phyloP scores from a whole-genome alignment of 2,113 vertebrate species.

The Lepus timidus region DNA sequence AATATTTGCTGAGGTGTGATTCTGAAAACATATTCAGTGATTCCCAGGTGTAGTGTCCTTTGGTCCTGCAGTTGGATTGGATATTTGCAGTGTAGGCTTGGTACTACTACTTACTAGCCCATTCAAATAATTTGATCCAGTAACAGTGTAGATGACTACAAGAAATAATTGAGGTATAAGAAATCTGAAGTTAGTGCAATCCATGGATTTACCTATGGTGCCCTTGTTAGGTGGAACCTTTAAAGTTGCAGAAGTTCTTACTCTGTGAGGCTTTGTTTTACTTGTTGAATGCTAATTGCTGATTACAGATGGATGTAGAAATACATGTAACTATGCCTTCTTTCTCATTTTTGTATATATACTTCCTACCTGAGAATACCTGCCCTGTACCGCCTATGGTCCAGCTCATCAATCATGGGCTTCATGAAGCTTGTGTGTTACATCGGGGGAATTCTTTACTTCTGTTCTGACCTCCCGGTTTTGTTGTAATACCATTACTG shows the following conservation, averaged over 20 bases:
- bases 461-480: background rate
- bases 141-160: background rate
- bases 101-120: background rate
- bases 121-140: constrained; percentile 31
- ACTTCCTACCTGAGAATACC: background rate
- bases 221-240: constrained; percentile 32
- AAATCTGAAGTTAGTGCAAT: constrained; percentile 49
- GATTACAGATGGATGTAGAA: background rate
- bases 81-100: constrained; percentile 7
- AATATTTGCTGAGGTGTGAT: background rate
- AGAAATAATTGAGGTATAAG: background rate
- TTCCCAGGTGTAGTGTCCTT: constrained; percentile 1
- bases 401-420: background rate
- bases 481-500: background rate
- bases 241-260: background rate
- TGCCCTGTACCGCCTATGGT: background rate
- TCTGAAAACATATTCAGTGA: constrained; percentile 1
- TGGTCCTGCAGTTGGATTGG: background rate
- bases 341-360: background rate
- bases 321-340: background rate
- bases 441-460: background rate
- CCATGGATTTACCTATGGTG: background rate
- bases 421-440: background rate
- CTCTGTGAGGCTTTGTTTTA: constrained; percentile 25
- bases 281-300: constrained; percentile 30